Evolutionary conservation across 2,113 vertebrate species (phyloP), one percentile per base, ranked within the genome.

Genomic region (Dromiciops gliroides): DNA sequence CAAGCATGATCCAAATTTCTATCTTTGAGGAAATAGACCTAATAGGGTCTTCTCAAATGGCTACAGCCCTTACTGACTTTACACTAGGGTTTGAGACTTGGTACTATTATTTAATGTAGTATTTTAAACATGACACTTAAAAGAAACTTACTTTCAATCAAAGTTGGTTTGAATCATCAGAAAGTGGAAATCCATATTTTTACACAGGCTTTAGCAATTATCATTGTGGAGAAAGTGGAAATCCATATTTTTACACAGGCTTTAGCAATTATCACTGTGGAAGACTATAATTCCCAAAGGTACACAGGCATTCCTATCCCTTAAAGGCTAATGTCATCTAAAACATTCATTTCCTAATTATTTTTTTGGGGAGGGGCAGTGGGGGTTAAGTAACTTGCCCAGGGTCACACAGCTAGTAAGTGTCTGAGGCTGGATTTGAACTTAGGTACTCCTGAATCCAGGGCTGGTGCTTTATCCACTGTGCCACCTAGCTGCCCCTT

Each of bases 121-220:
- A 10, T 67, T 60, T 60, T 60, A 31, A 31, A 31, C 28, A 31
- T 60, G 56, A 60, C 91, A 50, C 37, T 23, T 56, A 52, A 52
- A 56, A 6, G 94, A 6, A 28, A n/a, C 48, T 12, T 53, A 92
- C 51, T 97, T 91, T 60, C 50, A 5, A 22, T 48, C 2, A 91
- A 96, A 91, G 92, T 49, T 50, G 91, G n/a, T 44, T 50, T 90
- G 93, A 91, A 47, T 52, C 49, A 94, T 93, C 83, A n/a, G 83
- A 95, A 92, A 92, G 23, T 22, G 83, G 10, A 50, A 6, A 28
- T 50, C 6, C 89, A 49, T 53, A 12, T 50, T 91, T 56, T 75
- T 48, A 37, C 83, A 50, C 91, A 89, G 88, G 47, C 37, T 50
- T 90, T 0, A 89, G 91, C 9, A n/a, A n/a, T n/a, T n/a, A n/a